phyloP scores from a whole-genome alignment of 64 coral and sea anemone genomes.

The Pachyseris speciosa region DNA sequence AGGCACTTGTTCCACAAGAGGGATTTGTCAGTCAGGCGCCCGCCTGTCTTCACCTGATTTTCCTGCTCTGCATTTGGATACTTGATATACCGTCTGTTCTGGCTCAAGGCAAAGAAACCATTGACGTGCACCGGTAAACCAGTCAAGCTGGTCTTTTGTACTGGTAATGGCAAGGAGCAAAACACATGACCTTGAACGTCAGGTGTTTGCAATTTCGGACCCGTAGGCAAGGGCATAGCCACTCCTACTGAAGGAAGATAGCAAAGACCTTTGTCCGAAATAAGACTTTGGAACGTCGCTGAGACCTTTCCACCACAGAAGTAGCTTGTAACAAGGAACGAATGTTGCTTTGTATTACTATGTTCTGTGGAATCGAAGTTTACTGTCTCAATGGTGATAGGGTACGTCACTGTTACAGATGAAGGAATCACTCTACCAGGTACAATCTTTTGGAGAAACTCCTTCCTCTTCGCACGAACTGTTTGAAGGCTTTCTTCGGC shows the following conservation, averaged over 20 bases:
- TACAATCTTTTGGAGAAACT: conserved; percentile 40
- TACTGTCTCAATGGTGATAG: conserved; percentile 60
- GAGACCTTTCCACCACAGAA: conserved; percentile 48
- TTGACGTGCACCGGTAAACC: conserved; percentile 94
- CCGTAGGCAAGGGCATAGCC: conserved; percentile 21
- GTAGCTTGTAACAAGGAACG: conserved; percentile 79
- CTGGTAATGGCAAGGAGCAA: conserved; percentile 91
- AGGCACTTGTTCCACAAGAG: conserved; percentile 81
- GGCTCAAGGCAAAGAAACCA: conserved; percentile 91
- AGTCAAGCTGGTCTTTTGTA: conserved; percentile 68
- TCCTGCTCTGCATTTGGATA: conserved; percentile 85
- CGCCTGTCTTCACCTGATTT: not conserved
- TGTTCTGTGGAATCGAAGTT: not conserved
- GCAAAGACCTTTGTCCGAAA: conserved; percentile 63
- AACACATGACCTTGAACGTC: conserved; percentile 55
- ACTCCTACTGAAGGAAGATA: conserved; percentile 78
- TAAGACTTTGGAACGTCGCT: conserved; percentile 42
- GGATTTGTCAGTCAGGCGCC: conserved; percentile 69
- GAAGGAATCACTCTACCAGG: not conserved
- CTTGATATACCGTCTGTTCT: conserved; percentile 90
- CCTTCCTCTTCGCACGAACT: conserved; percentile 50
- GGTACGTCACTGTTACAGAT: conserved; percentile 57
- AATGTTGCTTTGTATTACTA: not conserved
- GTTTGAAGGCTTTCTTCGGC: conserved; percentile 19
- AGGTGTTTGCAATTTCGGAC: not conserved